These are phyloP conservation scores for Myocastor coypus DNA, from an alignment of 2,113 vertebrate species.

Conservation along the genomic window DNA sequence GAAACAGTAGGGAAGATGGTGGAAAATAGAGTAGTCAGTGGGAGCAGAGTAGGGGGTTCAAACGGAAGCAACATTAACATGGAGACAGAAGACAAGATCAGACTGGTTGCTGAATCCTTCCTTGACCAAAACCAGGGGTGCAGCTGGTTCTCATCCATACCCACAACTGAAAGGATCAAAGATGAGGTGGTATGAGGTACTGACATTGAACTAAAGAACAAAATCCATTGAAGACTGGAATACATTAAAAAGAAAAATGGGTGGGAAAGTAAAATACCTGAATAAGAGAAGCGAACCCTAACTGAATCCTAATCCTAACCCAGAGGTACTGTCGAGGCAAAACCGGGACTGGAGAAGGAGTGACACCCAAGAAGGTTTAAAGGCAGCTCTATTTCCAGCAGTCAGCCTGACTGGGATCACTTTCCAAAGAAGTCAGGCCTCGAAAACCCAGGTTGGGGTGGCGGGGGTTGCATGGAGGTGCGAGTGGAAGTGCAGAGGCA, in stretches of 20 bases:
- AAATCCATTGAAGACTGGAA: not conserved
- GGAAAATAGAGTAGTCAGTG: not conserved
- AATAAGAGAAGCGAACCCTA: not conserved
- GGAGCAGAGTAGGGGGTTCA: too few relatives aligned
- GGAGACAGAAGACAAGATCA: not conserved
- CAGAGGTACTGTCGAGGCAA: not conserved
- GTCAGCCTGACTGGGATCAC: not conserved
- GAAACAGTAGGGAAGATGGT: not conserved
- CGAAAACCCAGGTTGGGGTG: not conserved
- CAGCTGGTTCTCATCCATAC: not conserved
- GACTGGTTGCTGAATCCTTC: not conserved
- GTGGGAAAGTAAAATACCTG: not conserved
- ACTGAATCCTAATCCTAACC: not conserved
- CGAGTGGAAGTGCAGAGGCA: not conserved
- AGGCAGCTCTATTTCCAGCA: not conserved
- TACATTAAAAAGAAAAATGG: not conserved
- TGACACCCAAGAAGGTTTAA: not conserved
- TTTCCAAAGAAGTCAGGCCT: not conserved
- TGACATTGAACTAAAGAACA: not conserved
- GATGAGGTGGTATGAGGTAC: not conserved
- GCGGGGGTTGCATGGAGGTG: not conserved
- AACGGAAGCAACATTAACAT: not conserved
- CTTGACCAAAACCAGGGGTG: not conserved
- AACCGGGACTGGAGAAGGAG: not conserved
- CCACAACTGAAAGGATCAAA: not conserved